Conservation (phyloP, 2,888 invertebrate genomes). For the Clistopyga incitator region DNA sequence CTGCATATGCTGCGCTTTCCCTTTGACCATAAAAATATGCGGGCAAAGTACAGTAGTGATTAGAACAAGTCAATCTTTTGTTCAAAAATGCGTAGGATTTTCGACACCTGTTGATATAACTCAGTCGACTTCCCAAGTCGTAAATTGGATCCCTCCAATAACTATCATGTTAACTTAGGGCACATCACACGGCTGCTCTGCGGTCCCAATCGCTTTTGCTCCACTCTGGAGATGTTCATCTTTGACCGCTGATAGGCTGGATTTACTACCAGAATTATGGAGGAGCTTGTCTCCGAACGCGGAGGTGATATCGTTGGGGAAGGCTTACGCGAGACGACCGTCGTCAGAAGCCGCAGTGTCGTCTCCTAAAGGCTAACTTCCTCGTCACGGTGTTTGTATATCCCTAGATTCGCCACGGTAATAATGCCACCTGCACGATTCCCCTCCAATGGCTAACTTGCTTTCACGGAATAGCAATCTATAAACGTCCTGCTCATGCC, state of each 20-base stretch:
- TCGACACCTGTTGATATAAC: not conserved
- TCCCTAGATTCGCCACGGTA: slow-evolving; percentile 44
- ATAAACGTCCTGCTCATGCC: slow-evolving; percentile 76
- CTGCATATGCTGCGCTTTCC: not conserved
- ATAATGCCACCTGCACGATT: slow-evolving; percentile 71
- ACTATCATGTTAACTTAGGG: slow-evolving; percentile 24
- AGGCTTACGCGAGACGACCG: slow-evolving; percentile 56
- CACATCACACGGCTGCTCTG: slow-evolving; percentile 17
- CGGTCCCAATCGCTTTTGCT: slow-evolving; percentile 16
- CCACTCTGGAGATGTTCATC: slow-evolving; percentile 17
- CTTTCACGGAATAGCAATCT: slow-evolving; percentile 48
- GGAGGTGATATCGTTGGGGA: slow-evolving; percentile 61
- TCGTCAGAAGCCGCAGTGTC: slow-evolving; percentile 30
- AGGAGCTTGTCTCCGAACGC: slow-evolving; percentile 72
- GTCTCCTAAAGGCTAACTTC: slow-evolving; percentile 47
- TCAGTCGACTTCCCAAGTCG: not conserved
- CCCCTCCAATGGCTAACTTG: slow-evolving; percentile 56
- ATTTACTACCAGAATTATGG: slow-evolving; percentile 78
- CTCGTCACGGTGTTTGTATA: slow-evolving; percentile 15
- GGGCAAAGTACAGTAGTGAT: not conserved
- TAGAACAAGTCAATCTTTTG: not conserved
- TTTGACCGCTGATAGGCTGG: slow-evolving; percentile 74
- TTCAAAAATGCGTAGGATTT: not conserved
- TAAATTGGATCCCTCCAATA: not conserved
- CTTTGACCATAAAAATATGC: too few relatives aligned